phyloP scores from a whole-genome alignment of 2,113 vertebrate genomes.

The Dicaeum eximium region DNA sequence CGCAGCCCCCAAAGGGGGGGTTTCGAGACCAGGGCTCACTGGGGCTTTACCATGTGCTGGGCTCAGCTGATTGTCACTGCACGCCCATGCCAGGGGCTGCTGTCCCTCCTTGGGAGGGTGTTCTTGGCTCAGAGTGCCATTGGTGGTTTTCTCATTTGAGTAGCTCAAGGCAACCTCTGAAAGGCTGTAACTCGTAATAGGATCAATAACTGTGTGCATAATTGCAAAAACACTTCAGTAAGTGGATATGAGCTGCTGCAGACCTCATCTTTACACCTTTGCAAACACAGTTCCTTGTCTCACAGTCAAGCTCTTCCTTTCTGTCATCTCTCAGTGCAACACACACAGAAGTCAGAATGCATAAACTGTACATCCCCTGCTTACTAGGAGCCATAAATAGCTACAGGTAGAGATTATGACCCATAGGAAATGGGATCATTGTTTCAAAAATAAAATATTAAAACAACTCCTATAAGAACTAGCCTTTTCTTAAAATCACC shows the following conservation, averaged over 20 bases:
- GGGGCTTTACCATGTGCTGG: background rate
- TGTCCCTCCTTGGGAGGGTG: background rate
- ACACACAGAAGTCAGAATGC: background rate
- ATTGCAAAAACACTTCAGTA: slow-evolving; percentile 41
- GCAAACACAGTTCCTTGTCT: background rate
- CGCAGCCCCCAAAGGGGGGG: background rate
- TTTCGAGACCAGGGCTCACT: background rate
- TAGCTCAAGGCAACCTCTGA: slow-evolving; percentile 17
- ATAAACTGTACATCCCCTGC: background rate
- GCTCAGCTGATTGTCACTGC: background rate
- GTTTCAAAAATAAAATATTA: slow-evolving; percentile 17
- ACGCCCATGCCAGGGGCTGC: background rate
- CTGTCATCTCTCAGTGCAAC: background rate
- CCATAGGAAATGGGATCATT: background rate
- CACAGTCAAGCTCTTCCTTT: background rate
- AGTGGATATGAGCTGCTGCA: background rate
- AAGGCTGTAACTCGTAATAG: slow-evolving; percentile 33
- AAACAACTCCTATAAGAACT: background rate
- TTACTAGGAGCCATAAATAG: background rate
- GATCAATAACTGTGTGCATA: slow-evolving; percentile 46
- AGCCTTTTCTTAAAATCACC: background rate
- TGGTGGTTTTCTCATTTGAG: slow-evolving; percentile 48
- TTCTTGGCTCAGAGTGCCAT: background rate
- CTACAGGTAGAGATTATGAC: background rate
- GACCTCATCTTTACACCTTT: slow-evolving; percentile 22